Percentiles rank a stretch among this genome's conserved stretches.
phyloP scores from a whole-genome alignment of 1,140 invertebrate genomes.

The Drosophila ironensis region DNA sequence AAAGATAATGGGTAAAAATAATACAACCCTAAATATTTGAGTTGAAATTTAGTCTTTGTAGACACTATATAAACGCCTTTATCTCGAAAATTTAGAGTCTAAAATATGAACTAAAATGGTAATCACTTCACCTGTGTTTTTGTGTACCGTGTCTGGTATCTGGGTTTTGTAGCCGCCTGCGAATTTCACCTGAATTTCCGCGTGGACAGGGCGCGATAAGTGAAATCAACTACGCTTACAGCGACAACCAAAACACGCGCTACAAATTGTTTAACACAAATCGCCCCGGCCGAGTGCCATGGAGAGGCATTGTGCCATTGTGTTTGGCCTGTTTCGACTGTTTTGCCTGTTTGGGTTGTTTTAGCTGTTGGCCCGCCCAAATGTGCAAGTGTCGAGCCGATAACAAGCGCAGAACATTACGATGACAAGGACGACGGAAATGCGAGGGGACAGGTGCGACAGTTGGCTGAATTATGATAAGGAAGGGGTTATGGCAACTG shows the following conservation, averaged over 20 bases:
- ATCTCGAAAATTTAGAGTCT: too few species aligned
- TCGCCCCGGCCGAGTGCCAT: slow-evolving; percentile 25
- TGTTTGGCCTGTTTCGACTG: slow-evolving; percentile 15
- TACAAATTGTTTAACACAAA: slow-evolving; percentile 77
- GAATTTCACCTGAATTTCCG: slow-evolving; percentile 55
- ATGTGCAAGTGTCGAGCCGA: slow-evolving; percentile 36
- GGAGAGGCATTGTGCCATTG: slow-evolving; percentile 16
- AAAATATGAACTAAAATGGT: too few species aligned
- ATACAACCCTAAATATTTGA: too few species aligned
- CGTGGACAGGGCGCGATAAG: slow-evolving; percentile 61
- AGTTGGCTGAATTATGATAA: slow-evolving; percentile 36
- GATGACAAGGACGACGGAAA: slow-evolving; percentile 14
- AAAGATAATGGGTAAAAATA: too few species aligned
- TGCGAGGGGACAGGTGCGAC: slow-evolving; percentile 19
- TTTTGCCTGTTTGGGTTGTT: slow-evolving; percentile 7
- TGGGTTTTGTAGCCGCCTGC: slow-evolving; percentile 20
- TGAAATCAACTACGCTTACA: slow-evolving; percentile 62
- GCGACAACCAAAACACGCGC: slow-evolving; percentile 67
- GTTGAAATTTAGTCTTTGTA: too few species aligned
- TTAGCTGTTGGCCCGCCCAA: slow-evolving; percentile 15
- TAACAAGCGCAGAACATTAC: slow-evolving; percentile 35
- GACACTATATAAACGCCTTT: too few species aligned
- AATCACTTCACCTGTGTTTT: too few species aligned
- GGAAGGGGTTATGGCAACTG: too few species aligned
- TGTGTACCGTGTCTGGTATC: background rate